Evolutionary conservation across 1,140 invertebrate species (phyloP), one percentile per base, ranked within the genome.

Genomic region (Sycophila sp.): DNA sequence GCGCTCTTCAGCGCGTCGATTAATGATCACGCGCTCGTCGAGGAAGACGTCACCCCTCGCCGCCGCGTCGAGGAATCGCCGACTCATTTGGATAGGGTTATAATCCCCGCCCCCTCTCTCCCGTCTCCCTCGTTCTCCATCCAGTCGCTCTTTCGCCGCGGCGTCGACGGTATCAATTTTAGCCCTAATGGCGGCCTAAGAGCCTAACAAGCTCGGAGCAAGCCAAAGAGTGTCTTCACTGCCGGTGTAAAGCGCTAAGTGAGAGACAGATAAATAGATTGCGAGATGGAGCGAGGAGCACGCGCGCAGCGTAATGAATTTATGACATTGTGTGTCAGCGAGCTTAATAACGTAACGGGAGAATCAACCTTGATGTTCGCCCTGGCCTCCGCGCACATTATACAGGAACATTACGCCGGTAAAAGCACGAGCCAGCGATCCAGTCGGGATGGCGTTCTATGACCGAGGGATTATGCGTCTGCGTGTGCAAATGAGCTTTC

Each of bases 111-210:
- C n/a, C 38, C 11, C 4, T 40, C 15, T 40, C n/a, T n/a, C n/a
- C n/a, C n/a, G n/a, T n/a, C n/a, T n/a, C n/a, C n/a, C n/a, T n/a
- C n/a, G n/a, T n/a, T n/a, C n/a, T n/a, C n/a, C n/a, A n/a, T n/a
- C n/a, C n/a, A n/a, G n/a, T n/a, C n/a, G n/a, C n/a, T 40, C 38
- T 40, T 40, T 10, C 11, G 38, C 8, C 11, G 38, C 38, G n/a
- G n/a, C n/a, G n/a, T 49, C 1, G 76, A 77, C 76, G 60, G 81
- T 79, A 82, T 81, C 77, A 83, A 81, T 83, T 83, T 80, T 80
- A 78, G 72, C n/a, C 76, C 77, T 82, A 81, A 82, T 79, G 76
- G 73, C 74, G 77, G 75, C 73, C 72, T 75, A 72, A 71, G 75
- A 74, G 55, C 73, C 73, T 83, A 82, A 81, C 79, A 74, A 81